Evolutionary conservation across 2,797 vertebrate genomes (phyloP), one percentile per base, ranked within the genome.

Genomic region (Huso huso): DNA sequence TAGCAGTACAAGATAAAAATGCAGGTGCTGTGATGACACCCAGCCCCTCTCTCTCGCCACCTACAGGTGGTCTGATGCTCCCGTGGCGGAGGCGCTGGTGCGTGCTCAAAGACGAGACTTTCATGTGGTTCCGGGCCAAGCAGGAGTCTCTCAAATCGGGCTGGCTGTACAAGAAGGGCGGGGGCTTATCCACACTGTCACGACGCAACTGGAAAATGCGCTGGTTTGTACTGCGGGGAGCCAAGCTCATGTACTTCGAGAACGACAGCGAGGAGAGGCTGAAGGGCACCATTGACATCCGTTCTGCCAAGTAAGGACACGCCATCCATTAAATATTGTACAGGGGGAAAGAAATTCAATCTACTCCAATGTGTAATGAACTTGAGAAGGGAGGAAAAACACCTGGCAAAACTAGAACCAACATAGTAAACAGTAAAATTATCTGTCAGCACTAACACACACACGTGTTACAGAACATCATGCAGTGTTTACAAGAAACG

Each of bases 61-160:
- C 37, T 37, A 71, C 74, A 91, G 94, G 93, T 51, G 94, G 94
- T 9, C 83, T 95, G 65, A 96, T 96, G 93, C 95, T 94, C 77
- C 91, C 93, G 0, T 95, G 94, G 94, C 88, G 92, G 9, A 87
- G 93, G 0, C 93, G 94, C 71, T 96, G 94, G 94, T 96, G 94
- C 2, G 93, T 96, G 49, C 84, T 96, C 64, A 95, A 95, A 79
- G 94, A 96, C 0, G 94, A 95, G 74, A 95, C 93, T 37, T 95
- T 96, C 80, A 94, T 96, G 94, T 96, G 94, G 94, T 96, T 93
- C 78, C 86, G 94, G 60, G 91, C 94, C 63, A 96, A 96, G 74
- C 94, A 95, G 81, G 94, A 96, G 72, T 93, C 94, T 0, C 76
- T 95, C 37, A 94, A 94, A 75, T 93, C 89, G 0, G 94, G 94